These are phyloP conservation scores for Acleris sparsana DNA, from an alignment of 2,888 invertebrate species.

Conservation along the genomic window DNA sequence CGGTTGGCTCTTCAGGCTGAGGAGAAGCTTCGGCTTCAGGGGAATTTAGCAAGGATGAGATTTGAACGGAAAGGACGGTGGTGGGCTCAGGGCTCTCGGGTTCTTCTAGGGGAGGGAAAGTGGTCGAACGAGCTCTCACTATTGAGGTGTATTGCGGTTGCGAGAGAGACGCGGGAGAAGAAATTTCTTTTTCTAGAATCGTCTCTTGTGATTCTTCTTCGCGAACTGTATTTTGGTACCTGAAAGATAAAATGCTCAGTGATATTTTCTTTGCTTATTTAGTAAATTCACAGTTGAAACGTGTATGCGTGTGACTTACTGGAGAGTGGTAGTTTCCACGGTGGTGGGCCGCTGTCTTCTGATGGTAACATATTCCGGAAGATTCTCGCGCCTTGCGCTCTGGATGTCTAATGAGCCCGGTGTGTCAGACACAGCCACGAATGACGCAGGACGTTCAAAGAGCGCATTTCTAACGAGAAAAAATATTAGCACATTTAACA, in stretches of 20 bases:
- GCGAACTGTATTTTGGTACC: constrained; percentile 60
- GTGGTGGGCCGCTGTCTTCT: constrained; percentile 83
- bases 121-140: constrained; percentile 65
- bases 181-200: constrained; percentile 71
- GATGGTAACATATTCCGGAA: constrained; percentile 87
- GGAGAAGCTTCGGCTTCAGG: constrained; percentile 51
- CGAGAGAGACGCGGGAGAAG: constrained; percentile 52
- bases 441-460: constrained; percentile 68
- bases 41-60: constrained; percentile 72
- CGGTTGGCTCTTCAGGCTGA: constrained; percentile 55
- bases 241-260: constrained; percentile 42
- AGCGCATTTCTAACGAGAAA: constrained; percentile 63
- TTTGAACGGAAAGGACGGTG: constrained; percentile 73
- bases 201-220: constrained; percentile 66
- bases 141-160: constrained; percentile 75
- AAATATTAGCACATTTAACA: too few species aligned
- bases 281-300: background rate
- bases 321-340: constrained; percentile 74
- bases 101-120: constrained; percentile 53
- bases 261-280: background rate
- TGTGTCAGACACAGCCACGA: constrained; percentile 59
- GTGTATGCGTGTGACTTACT: constrained; percentile 59
- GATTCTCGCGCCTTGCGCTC: constrained; percentile 62
- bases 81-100: constrained; percentile 64
- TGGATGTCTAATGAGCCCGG: constrained; percentile 58